Base-by-base conservation (phyloP, 2,113 vertebrate genomes). In the Pygoscelis antarcticus region DNA sequence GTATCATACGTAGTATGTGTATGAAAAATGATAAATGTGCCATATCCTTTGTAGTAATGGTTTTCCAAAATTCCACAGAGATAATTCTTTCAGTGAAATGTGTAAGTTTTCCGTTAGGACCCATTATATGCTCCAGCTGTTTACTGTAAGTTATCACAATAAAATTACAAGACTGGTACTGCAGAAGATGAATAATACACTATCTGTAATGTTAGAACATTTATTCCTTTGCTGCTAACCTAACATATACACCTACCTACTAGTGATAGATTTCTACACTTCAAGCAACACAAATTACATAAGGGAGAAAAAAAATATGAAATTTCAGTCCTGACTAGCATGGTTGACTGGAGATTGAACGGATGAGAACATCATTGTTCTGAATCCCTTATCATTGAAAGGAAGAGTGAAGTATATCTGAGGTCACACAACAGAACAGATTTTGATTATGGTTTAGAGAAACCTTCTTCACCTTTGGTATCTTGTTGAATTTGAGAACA, bases 371-470 rank as follows among this genome's bases (percentile, higher is more conserved):
- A 84, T 69, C 46, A 38, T 58, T 64, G 64, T 87, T 87, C 65
- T 90, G 86, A 92, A 93, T 57, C 49, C 15, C 3, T 92, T 90
- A 44, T 76, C 19, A 68, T 13, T 74, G 64, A 92, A 92, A 90
- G 34, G 51, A 94, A 92, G 55, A 93, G 26, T 70, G 36, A 79
- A 76, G 44, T 78, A 90, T 96, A 93, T 95, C 94, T 94, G 42
- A 94, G 83, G 72, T 96, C 94, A 97, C 68, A 60, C 76, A 81
- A 71, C 40, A 94, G 55, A 85, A 89, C 36, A 90, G 89, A 61
- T 93, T 97, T 95, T 97, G 76, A 89, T 97, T 96, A 88, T 61
- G 68, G 68, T 87, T 98, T 92, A 65, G 44, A 96, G 80, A 97
- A 94, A 62, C 19, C 77, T 85, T 75, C 26, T 93, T 97, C 87